These are phyloP conservation scores for Ormyrus thymus DNA, from an alignment of 2,888 invertebrate genomes.

Conservation along the genomic window DNA sequence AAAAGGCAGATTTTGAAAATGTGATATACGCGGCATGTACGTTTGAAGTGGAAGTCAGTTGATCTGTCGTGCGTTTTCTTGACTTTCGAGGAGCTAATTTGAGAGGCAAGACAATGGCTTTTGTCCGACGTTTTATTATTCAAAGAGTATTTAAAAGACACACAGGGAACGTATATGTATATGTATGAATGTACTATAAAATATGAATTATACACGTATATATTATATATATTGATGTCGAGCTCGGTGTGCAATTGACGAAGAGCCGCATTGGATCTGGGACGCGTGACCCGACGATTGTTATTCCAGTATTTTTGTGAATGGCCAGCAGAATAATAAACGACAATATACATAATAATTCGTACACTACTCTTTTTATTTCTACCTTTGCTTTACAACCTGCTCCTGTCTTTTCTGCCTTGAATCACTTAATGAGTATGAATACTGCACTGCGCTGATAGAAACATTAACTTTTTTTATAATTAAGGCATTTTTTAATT, in stretches of 20 bases:
- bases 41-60: background rate
- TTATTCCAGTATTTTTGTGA: slow-evolving; percentile 57
- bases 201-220: background rate
- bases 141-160: slow-evolving; percentile 5
- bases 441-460: no score
- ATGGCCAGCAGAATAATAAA: slow-evolving; percentile 52
- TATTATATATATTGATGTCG: slow-evolving; percentile 20
- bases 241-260: slow-evolving; percentile 24
- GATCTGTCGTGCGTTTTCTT: background rate
- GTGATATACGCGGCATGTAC: background rate
- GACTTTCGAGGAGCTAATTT: background rate
- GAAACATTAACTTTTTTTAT: no score
- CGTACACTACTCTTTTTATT: no score
- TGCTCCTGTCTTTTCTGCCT: no score
- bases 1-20: slow-evolving; percentile 14
- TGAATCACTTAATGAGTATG: no score
- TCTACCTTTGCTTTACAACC: no score
- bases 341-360: slow-evolving; percentile 50
- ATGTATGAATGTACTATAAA: slow-evolving; percentile 38
- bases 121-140: slow-evolving; percentile 2
- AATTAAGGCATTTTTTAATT: no score
- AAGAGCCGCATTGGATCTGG: slow-evolving; percentile 13
- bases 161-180: slow-evolving; percentile 26
- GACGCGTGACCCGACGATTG: slow-evolving; percentile 8
- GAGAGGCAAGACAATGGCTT: background rate